phyloP scores from a whole-genome alignment of 1,140 invertebrate species.

The Hydropsyche tenuis region DNA sequence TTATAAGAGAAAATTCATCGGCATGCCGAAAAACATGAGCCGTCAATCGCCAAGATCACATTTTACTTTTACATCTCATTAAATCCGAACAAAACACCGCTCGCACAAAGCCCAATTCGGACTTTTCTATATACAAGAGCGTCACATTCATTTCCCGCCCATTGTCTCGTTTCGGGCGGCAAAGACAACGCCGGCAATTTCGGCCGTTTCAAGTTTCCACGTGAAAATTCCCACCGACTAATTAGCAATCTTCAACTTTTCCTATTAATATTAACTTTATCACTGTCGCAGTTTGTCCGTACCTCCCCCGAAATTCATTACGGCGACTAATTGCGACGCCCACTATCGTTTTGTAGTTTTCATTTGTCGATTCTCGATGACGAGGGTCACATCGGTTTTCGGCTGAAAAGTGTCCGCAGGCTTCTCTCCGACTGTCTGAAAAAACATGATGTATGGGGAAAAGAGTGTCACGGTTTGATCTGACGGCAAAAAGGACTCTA shows the following conservation, averaged over 20 bases:
- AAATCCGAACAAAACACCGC: too few species aligned
- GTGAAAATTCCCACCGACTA: slow-evolving; percentile 26
- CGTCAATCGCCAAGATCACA: too few species aligned
- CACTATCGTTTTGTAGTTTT: background rate
- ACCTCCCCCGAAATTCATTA: slow-evolving; percentile 7
- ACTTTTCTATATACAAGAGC: too few species aligned
- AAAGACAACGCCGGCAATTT: slow-evolving; percentile 5
- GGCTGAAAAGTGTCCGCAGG: background rate
- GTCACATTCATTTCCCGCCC: too few species aligned
- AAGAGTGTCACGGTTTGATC: background rate
- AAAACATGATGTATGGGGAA: too few species aligned
- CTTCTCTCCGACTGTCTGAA: too few species aligned
- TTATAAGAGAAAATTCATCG: too few species aligned
- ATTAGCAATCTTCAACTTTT: slow-evolving; percentile 32
- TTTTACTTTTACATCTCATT: too few species aligned
- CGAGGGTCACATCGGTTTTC: background rate
- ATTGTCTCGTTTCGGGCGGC: too few species aligned
- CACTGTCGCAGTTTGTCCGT: slow-evolving; percentile 23
- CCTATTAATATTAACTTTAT: slow-evolving; percentile 34
- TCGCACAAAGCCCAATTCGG: too few species aligned
- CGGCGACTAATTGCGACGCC: background rate
- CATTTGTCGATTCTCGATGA: too few species aligned
- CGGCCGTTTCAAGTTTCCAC: slow-evolving; percentile 22
- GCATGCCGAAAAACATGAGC: too few species aligned
- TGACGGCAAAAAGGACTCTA: background rate